phyloP scores from a whole-genome alignment of 2,888 invertebrate genomes.

The Tetragnatha montana region DNA sequence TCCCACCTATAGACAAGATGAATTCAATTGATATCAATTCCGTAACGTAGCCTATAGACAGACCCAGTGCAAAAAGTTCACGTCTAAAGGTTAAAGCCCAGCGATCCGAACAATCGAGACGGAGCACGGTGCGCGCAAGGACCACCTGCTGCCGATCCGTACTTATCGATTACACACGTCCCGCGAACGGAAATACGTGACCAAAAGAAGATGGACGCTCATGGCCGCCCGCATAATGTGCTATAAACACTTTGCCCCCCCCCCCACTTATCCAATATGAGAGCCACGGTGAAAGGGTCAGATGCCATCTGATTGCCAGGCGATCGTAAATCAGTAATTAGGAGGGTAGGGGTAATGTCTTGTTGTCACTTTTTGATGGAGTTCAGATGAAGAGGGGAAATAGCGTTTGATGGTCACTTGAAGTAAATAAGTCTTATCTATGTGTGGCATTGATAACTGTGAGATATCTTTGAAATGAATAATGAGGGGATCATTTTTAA shows the following conservation, averaged over 20 bases:
- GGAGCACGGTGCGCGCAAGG: too few relatives aligned
- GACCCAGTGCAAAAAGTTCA: too few relatives aligned
- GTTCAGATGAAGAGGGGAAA: neutral
- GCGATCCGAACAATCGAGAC: too few relatives aligned
- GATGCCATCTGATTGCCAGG: neutral
- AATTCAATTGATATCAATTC: too few relatives aligned
- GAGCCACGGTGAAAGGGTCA: neutral
- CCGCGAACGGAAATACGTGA: neutral
- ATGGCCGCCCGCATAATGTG: constrained; percentile 6
- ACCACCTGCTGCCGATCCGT: neutral
- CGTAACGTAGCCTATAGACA: too few relatives aligned
- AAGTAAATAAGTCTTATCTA: too few relatives aligned
- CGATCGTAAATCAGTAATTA: neutral
- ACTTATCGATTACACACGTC: constrained; percentile 36
- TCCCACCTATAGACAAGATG: too few relatives aligned
- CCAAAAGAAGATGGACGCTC: constrained; percentile 32
- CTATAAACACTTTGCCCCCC: neutral
- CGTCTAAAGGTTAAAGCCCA: too few relatives aligned
- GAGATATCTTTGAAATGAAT: too few relatives aligned
- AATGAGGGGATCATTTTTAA: too few relatives aligned
- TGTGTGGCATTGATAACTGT: too few relatives aligned
- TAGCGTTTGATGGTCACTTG: too few relatives aligned
- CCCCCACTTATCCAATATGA: neutral
- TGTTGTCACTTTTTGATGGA: neutral
- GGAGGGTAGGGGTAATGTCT: neutral